Conservation (phyloP, 1,140 invertebrate species). For the Hirudo medicinalis region DNA sequence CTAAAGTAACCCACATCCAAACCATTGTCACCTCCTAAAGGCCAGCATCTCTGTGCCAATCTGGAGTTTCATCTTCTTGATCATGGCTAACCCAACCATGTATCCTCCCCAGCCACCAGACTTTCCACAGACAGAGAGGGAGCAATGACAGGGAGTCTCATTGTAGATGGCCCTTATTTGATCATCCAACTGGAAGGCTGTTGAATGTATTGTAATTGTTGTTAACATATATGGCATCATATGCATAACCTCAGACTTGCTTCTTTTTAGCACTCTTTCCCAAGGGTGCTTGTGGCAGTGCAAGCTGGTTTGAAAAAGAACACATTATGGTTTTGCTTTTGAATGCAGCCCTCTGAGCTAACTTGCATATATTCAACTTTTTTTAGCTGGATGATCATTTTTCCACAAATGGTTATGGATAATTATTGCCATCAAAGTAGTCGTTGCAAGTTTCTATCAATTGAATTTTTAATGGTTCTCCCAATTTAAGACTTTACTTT, state of each 20-base stretch:
- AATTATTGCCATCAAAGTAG: too few relatives aligned
- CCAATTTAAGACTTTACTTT: too few relatives aligned
- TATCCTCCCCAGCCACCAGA: conserved; percentile 8
- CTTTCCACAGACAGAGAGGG: neutral
- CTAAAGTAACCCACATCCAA: neutral
- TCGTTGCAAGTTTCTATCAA: too few relatives aligned
- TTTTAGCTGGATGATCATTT: too few relatives aligned
- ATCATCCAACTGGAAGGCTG: conserved; percentile 15
- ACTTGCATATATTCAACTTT: too few relatives aligned
- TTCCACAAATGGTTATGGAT: too few relatives aligned
- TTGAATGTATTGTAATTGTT: neutral
- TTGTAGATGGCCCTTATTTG: conserved; percentile 14
- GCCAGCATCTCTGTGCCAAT: too few relatives aligned
- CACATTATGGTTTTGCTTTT: neutral
- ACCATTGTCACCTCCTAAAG: too few relatives aligned
- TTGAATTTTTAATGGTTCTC: too few relatives aligned
- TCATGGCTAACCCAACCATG: conserved; percentile 8
- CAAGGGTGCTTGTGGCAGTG: neutral
- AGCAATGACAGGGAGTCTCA: conserved; percentile 2
- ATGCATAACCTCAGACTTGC: too few relatives aligned
- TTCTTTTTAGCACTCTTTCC: neutral
- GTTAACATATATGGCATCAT: too few relatives aligned
- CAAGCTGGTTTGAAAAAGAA: neutral
- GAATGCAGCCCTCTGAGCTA: neutral
- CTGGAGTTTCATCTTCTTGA: conserved; percentile 5